Conservation (phyloP, 2,888 invertebrate genomes). For the Ophion costatus region DNA sequence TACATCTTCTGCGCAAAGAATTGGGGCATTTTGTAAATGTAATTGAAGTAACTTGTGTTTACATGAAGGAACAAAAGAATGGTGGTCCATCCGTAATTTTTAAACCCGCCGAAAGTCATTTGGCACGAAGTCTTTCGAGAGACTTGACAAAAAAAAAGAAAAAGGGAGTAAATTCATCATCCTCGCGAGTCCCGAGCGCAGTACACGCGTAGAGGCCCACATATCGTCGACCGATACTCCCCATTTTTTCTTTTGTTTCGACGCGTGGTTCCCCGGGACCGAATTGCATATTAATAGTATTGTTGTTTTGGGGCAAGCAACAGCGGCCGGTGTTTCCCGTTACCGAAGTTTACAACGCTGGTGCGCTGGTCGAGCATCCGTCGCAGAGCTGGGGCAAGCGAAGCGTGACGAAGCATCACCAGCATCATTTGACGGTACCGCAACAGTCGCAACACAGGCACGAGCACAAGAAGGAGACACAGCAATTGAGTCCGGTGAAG, state of each 20-base stretch:
- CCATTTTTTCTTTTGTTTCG: background rate
- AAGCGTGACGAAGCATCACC: conserved; percentile 86
- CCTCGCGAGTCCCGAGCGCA: no score
- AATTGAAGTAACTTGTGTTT: no score
- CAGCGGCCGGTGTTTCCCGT: conserved; percentile 87
- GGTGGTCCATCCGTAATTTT: no score
- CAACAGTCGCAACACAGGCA: conserved; percentile 86
- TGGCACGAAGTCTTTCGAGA: no score
- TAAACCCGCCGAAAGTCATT: no score
- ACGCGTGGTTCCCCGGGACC: background rate
- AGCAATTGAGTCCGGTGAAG: conserved; percentile 97
- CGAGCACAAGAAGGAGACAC: conserved; percentile 92
- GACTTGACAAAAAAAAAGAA: no score
- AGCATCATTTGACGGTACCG: conserved; percentile 86
- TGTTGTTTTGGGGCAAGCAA: conserved; percentile 82
- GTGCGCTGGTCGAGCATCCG: conserved; percentile 85
- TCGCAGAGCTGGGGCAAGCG: conserved; percentile 84
- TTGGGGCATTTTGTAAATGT: no score
- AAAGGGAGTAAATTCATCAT: no score
- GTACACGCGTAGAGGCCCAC: no score
- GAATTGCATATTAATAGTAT: background rate
- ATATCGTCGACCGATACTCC: no score
- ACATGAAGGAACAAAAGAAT: no score
- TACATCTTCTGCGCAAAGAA: no score
- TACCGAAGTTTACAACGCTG: conserved; percentile 86